Percentiles rank a stretch among this genome's conserved stretches.
Evolutionary conservation across 1,140 invertebrate species (phyloP).

Genomic region (Eumeta japonica): DNA sequence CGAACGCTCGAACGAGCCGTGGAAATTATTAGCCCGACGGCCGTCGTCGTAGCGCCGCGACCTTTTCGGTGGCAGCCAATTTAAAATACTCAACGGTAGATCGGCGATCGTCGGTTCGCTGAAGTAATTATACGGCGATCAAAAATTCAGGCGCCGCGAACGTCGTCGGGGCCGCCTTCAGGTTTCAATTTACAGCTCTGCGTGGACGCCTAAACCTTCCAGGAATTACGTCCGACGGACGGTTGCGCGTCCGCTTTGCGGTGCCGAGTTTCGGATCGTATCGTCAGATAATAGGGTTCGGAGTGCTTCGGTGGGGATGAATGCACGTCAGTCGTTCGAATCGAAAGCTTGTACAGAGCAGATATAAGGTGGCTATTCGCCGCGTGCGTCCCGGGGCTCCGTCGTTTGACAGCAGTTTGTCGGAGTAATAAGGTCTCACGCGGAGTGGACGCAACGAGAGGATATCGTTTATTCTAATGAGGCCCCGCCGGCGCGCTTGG

Average conservation of each 20-base stretch:
- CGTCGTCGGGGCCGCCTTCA: conserved; percentile 29
- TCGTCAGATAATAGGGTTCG: not conserved
- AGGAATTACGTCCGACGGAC: conserved; percentile 29
- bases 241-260: conserved; percentile 26
- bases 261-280: conserved; percentile 6
- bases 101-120: no score
- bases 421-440: conserved; percentile 53
- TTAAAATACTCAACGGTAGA: no score
- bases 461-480: conserved; percentile 59
- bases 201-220: conserved; percentile 45
- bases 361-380: no score
- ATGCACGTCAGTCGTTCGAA: no score
- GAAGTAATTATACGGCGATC: no score
- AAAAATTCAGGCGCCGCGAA: no score
- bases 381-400: no score
- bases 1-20: no score
- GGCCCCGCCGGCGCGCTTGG: conserved; percentile 39
- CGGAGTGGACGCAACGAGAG: conserved; percentile 53
- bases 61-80: no score
- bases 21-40: no score
- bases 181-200: conserved; percentile 49
- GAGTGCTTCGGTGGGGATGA: not conserved
- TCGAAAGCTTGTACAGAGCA: no score
- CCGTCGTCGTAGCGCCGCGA: no score
- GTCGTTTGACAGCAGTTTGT: conserved; percentile 51